Percentiles rank a stretch among this genome's conserved stretches.
phyloP scores from a whole-genome alignment of 2,797 vertebrate species.

The Coregonus sp. region DNA sequence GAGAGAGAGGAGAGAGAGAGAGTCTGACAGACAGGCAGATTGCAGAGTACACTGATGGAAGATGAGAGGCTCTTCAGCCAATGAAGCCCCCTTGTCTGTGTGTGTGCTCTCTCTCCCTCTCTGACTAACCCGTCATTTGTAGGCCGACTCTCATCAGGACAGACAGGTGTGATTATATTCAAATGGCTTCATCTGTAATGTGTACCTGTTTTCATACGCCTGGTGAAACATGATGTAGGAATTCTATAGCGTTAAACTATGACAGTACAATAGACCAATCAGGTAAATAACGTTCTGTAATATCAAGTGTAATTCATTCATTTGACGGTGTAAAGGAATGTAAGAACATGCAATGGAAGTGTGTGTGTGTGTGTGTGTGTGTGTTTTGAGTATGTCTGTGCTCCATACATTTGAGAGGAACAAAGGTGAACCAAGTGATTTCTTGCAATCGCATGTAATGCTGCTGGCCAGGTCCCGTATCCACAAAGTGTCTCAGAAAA shows the following conservation, averaged over 20 bases:
- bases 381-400: conserved; percentile 53
- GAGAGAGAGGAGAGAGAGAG: no score
- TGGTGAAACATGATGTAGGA: conserved; percentile 63
- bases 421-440: conserved; percentile 73
- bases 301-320: not conserved
- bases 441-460: conserved; percentile 63
- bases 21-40: not conserved
- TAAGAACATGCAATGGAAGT: not conserved
- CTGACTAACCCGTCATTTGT: conserved; percentile 59
- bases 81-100: not conserved
- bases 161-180: conserved; percentile 75
- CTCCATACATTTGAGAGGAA: conserved; percentile 63
- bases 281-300: not conserved
- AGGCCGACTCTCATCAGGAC: conserved; percentile 55
- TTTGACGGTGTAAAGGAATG: not conserved
- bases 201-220: conserved; percentile 69
- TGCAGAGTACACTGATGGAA: conserved; percentile 3
- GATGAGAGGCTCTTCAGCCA: not conserved
- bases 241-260: not conserved
- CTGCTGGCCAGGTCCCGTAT: no score
- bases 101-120: conserved; percentile 15
- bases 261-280: not conserved
- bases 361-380: conserved; percentile 22
- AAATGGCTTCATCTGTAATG: conserved; percentile 75
- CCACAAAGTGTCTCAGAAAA: no score